Conservation (phyloP, 2,888 invertebrate genomes). For the Thumatha senex region DNA sequence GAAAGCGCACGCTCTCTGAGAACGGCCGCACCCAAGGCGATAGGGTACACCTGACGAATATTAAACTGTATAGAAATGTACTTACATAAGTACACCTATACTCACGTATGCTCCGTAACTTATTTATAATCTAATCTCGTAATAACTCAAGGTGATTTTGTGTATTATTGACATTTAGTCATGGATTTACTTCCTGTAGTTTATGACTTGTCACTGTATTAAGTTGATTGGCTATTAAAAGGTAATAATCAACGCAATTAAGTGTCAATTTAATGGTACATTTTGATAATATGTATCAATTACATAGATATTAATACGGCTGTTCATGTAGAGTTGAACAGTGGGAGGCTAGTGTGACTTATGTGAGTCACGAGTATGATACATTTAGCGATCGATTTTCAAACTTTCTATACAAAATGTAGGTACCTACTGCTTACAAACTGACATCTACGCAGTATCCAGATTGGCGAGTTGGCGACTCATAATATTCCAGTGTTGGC, state of each 20-base stretch:
- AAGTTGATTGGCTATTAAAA: background rate
- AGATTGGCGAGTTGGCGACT: too few species aligned
- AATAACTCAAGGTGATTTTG: constrained; percentile 29
- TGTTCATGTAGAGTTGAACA: too few species aligned
- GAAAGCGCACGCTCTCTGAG: constrained; percentile 52
- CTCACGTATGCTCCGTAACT: background rate
- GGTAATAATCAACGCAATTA: background rate
- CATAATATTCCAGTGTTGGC: too few species aligned
- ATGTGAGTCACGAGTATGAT: too few species aligned
- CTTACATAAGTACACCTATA: constrained; percentile 12
- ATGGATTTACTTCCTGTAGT: constrained; percentile 28
- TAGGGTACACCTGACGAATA: constrained; percentile 43
- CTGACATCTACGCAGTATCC: too few species aligned
- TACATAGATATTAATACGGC: too few species aligned
- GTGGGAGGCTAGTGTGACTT: too few species aligned
- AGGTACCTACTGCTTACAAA: too few species aligned
- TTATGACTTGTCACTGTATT: constrained; percentile 9
- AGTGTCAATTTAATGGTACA: background rate
- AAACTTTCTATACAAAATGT: too few species aligned
- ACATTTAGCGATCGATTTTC: too few species aligned
- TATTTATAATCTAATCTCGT: constrained; percentile 18
- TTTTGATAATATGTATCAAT: background rate
- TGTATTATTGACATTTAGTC: constrained; percentile 15
- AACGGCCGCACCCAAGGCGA: constrained; percentile 62
- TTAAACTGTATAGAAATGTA: constrained; percentile 33